A percentile compares a stretch with the other conserved stretches of the same genome.
Conservation (phyloP, 2,113 vertebrate genomes). For the Gnathonemus longibarbis region DNA sequence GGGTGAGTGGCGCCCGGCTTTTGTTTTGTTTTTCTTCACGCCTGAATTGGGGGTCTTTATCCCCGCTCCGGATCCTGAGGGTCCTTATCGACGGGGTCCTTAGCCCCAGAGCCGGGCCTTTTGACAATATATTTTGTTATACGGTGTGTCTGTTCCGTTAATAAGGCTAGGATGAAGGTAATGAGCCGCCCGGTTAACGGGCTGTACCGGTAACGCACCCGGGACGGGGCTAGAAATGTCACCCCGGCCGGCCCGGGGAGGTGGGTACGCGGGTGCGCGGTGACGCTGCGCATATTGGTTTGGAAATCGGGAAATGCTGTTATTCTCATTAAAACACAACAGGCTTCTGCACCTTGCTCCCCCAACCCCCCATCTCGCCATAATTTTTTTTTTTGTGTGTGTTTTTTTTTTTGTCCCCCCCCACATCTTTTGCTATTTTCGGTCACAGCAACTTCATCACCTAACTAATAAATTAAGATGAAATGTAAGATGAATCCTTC, state of each 20-base stretch:
- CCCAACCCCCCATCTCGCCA: not conserved
- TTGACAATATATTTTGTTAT: not conserved
- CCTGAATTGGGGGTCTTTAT: not conserved
- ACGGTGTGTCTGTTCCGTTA: not conserved
- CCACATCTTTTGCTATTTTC: not conserved
- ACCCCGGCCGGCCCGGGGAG: not conserved
- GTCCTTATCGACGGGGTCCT: not conserved
- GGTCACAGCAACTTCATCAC: not conserved
- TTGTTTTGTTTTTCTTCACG: conserved; percentile 18
- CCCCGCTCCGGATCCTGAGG: not conserved
- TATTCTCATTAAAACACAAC: not conserved
- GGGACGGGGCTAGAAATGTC: not conserved
- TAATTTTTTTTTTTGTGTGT: not conserved
- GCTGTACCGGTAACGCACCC: not conserved
- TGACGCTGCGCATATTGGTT: not conserved
- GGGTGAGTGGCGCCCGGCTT: conserved; percentile 66
- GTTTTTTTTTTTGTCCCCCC: not conserved
- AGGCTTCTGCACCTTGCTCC: not conserved
- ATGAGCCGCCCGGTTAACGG: not conserved
- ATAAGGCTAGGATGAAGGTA: not conserved
- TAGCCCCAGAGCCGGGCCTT: not conserved
- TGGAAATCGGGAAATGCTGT: not conserved
- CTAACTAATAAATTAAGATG: not conserved
- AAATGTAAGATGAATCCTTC: not conserved
- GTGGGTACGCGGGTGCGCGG: not conserved